These are phyloP conservation scores for Rhineura floridana DNA, from an alignment of 2,113 vertebrate genomes.

Conservation along the genomic window DNA sequence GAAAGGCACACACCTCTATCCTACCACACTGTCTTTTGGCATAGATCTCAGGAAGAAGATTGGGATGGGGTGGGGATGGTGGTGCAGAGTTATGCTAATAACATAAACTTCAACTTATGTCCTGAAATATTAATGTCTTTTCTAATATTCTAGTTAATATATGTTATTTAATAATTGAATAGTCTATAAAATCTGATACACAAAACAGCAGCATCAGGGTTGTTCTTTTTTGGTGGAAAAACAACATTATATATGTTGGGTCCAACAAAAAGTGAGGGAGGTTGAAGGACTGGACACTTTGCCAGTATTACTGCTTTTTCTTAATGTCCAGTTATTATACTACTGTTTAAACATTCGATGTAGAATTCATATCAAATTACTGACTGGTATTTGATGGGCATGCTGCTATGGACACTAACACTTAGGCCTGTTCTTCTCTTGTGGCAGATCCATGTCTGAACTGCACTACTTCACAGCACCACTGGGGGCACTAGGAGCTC, in stretches of 20 bases:
- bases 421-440: background rate
- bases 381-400: conserved; percentile 24
- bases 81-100: conserved; percentile 56
- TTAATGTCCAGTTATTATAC: background rate
- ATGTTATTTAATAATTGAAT: conserved; percentile 75
- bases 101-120: conserved; percentile 61
- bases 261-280: background rate
- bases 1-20: background rate
- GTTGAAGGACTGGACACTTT: conserved; percentile 32
- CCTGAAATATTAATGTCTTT: conserved; percentile 73
- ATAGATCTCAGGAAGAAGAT: conserved; percentile 32
- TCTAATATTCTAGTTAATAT: conserved; percentile 69
- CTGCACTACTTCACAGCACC: no score
- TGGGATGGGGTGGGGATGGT: no score
- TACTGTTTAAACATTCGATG: conserved; percentile 48
- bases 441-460: background rate
- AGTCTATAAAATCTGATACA: conserved; percentile 69
- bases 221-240: conserved; percentile 3
- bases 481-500: no score
- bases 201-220: conserved; percentile 52
- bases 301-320: background rate
- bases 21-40: background rate
- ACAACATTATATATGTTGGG: background rate
- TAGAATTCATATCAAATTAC: no score
- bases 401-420: conserved; percentile 4